Conservation (phyloP, 1,140 invertebrate species). For the Drosophila nasuta region DNA sequence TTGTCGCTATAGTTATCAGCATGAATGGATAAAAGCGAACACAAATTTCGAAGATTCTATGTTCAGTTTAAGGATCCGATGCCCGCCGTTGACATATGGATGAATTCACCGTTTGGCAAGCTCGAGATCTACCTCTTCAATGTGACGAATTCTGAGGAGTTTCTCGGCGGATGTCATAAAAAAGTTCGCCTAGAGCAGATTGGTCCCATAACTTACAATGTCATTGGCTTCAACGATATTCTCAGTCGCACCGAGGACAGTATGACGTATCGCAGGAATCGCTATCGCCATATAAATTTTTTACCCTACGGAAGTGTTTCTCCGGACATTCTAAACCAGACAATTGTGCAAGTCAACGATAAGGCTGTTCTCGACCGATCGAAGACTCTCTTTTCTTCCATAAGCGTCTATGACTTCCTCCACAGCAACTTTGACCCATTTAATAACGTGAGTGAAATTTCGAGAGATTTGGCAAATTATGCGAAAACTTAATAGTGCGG, state of each 20-base stretch:
- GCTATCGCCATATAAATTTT: slow-evolving; percentile 86
- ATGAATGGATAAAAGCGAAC: slow-evolving; percentile 84
- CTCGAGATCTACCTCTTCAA: slow-evolving; percentile 88
- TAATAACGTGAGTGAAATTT: slow-evolving; percentile 84
- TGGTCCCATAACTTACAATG: slow-evolving; percentile 87
- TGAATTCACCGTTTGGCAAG: slow-evolving; percentile 86
- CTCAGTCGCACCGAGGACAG: slow-evolving; percentile 87
- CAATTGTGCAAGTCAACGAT: slow-evolving; percentile 87
- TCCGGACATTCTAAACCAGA: slow-evolving; percentile 86
- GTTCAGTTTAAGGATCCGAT: slow-evolving; percentile 87
- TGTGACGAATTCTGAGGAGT: slow-evolving; percentile 88
- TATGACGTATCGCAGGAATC: slow-evolving; percentile 87
- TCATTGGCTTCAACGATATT: slow-evolving; percentile 82
- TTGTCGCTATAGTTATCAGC: slow-evolving; percentile 43
- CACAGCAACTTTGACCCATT: slow-evolving; percentile 88
- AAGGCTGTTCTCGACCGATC: slow-evolving; percentile 22
- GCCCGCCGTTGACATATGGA: slow-evolving; percentile 89
- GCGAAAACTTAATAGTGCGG: too few relatives aligned
- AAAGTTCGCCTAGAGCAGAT: slow-evolving; percentile 87
- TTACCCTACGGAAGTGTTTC: slow-evolving; percentile 86
- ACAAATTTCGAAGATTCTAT: slow-evolving; percentile 87
- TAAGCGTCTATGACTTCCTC: slow-evolving; percentile 61
- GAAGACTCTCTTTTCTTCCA: slow-evolving; percentile 19
- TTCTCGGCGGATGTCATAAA: slow-evolving; percentile 86
- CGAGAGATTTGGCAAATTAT: too few relatives aligned